These are phyloP conservation scores for Amphipyra berbera DNA, from an alignment of 2,888 invertebrate species.

Conservation along the genomic window DNA sequence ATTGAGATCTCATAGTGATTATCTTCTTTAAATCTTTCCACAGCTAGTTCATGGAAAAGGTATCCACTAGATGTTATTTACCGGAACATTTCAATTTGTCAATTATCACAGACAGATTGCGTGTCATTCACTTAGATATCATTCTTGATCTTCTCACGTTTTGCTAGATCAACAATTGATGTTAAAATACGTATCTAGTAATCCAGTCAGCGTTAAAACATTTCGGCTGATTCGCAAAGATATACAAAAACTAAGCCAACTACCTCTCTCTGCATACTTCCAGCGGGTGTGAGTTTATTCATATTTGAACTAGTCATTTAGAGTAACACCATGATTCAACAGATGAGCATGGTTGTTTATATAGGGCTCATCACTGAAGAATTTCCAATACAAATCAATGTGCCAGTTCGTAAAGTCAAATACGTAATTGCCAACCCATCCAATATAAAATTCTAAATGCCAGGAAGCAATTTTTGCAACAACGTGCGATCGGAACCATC, in stretches of 20 bases:
- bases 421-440: slow-evolving; percentile 54
- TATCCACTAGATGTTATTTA: not conserved
- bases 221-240: slow-evolving; percentile 2
- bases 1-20: slow-evolving; percentile 33
- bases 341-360: slow-evolving; percentile 39
- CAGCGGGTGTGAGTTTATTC: slow-evolving; percentile 15
- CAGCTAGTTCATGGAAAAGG: not conserved
- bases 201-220: slow-evolving; percentile 6
- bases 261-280: slow-evolving; percentile 6
- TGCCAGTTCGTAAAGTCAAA: slow-evolving; percentile 33
- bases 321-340: slow-evolving; percentile 51
- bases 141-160: not conserved
- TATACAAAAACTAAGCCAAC: slow-evolving; percentile 10
- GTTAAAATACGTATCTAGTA: not conserved
- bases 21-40: slow-evolving; percentile 19
- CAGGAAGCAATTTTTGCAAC: slow-evolving; percentile 71
- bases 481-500: slow-evolving; percentile 69
- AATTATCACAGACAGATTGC: not conserved
- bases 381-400: slow-evolving; percentile 54
- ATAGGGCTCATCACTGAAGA: slow-evolving; percentile 45
- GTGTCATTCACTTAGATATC: no score
- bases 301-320: slow-evolving; percentile 30
- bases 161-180: not conserved
- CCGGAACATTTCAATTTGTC: not conserved
- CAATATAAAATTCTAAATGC: slow-evolving; percentile 50